phyloP scores from a whole-genome alignment of 1,140 invertebrate species.

The Camponotus pennsylvanicus region DNA sequence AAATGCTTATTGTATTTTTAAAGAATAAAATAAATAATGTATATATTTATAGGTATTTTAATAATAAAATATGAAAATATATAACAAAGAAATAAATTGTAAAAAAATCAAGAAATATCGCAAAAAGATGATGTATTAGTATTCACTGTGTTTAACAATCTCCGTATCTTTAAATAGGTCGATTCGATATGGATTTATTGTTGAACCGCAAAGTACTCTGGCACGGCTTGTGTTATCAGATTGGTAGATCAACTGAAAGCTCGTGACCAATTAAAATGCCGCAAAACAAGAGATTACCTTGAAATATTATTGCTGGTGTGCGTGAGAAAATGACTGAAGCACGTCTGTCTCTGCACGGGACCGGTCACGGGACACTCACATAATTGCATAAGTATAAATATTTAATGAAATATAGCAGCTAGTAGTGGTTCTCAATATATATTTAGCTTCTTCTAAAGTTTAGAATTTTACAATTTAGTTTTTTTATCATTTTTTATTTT shows the following conservation, averaged over 20 bases:
- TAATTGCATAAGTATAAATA: slow-evolving; percentile 46
- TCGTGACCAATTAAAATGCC: slow-evolving; percentile 58
- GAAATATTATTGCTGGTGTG: slow-evolving; percentile 25
- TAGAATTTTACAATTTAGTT: not conserved
- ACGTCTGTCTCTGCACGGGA: slow-evolving; percentile 4
- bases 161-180: slow-evolving; percentile 27
- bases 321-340: slow-evolving; percentile 8
- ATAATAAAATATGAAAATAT: not conserved
- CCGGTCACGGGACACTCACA: slow-evolving; percentile 23
- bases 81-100: not conserved
- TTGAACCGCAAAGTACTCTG: slow-evolving; percentile 40
- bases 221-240: slow-evolving; percentile 41
- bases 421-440: slow-evolving; percentile 7
- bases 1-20: not conserved
- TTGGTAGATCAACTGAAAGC: slow-evolving; percentile 55
- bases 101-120: not conserved
- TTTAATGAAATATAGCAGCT: slow-evolving; percentile 20
- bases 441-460: not conserved
- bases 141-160: not conserved
- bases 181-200: slow-evolving; percentile 48
- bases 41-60: not conserved
- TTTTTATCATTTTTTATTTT: not conserved
- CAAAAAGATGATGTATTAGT: not conserved
- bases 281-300: slow-evolving; percentile 61
- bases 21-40: not conserved